Base-by-base conservation (phyloP, 2,113 vertebrate species). In the Apeltes quadracus region DNA sequence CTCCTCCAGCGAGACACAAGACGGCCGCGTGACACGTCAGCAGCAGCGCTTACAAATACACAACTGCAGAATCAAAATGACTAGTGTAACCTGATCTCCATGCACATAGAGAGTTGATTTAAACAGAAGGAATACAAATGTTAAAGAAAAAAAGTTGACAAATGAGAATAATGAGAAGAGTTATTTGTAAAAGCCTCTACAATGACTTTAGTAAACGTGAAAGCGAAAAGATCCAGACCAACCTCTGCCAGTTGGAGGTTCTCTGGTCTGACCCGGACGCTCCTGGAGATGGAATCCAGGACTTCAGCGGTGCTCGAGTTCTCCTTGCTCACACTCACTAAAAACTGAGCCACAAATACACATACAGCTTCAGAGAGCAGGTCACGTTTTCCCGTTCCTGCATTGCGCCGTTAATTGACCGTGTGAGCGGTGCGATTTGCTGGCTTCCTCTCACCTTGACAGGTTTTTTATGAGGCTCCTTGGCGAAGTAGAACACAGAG, bases 291-390 rank as follows among this genome's bases (percentile, higher is more conserved):
- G 0, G 96, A 96, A 43, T 98, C 97, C 0, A 99, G 91, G 13
- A 99, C 96, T 79, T 99, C 98, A 34, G 94, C 92, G 0, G 96
- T 96, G 57, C 93, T 96, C 27, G 98, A 97, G 85, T 95, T 97
- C 79, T 98, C 97, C 85, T 99, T 99, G 92, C 97, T 98, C 73
- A 98, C 95, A 38, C 97, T 99, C 81, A 98, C 96, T 4, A 98
- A 91, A 87, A 98, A 97, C 98, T 99, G 39, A 77, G 51, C 76
- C 25, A 69, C 10, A 66, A 6, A 85, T 0, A 51, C 7, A 25
- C n/a, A 75, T 7, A 14, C 34, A 22, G 20, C 20, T 18, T 69
- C 18, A 15, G 39, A 58, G 27, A 16, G 13, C 6, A 0, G 0
- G 2, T 16, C 7, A 36, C 12, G 7, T 4, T n/a, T n/a, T n/a